These are phyloP conservation scores for Syndactyla subalaris DNA, from an alignment of 2,797 vertebrate species.

Conservation along the genomic window DNA sequence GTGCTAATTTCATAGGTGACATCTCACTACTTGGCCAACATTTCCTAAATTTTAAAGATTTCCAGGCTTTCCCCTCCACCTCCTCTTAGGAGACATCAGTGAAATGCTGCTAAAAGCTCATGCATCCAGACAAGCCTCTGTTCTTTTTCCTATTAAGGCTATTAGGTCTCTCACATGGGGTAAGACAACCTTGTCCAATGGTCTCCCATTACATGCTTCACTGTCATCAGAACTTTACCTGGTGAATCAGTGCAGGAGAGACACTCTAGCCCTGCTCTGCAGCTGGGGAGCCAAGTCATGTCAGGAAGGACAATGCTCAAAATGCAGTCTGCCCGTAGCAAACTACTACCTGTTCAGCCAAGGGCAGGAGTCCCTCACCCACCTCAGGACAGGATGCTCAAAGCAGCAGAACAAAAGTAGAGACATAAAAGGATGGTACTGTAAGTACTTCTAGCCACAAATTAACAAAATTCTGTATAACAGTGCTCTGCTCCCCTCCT, in stretches of 20 bases:
- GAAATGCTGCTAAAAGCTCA: not conserved
- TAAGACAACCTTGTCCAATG: not conserved
- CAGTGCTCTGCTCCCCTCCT: not conserved
- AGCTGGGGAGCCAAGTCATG: not conserved
- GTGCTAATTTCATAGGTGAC: not conserved
- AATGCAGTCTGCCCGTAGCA: not conserved
- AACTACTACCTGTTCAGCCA: not conserved
- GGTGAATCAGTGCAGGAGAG: not conserved
- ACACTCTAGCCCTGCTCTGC: not conserved
- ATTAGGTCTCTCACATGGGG: not conserved
- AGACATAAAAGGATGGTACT: not conserved
- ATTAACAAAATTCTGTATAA: not conserved
- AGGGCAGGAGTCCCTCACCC: not conserved
- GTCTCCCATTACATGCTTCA: not conserved
- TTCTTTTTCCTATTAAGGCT: not conserved
- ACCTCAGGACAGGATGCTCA: not conserved
- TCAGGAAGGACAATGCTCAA: not conserved
- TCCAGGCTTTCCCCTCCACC: rapidly evolving
- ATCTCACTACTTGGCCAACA: not conserved
- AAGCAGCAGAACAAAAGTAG: not conserved
- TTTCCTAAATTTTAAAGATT: not conserved
- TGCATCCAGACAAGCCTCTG: not conserved
- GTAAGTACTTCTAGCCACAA: not conserved
- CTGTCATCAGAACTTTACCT: not conserved
- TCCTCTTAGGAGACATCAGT: not conserved